These are phyloP conservation scores for Archegozetes longisetosus DNA, from an alignment of 1,140 invertebrate genomes.

Conservation along the genomic window DNA sequence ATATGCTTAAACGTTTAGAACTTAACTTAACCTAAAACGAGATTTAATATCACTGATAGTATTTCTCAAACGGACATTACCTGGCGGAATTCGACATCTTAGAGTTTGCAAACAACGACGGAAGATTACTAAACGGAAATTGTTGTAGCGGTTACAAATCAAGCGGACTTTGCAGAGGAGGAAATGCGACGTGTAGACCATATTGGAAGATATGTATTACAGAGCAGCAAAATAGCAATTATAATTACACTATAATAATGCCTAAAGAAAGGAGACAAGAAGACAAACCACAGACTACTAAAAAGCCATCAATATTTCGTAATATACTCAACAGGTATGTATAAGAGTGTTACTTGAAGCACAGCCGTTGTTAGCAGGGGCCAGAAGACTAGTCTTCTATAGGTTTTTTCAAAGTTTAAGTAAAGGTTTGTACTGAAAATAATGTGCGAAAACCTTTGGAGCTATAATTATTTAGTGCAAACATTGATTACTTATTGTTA, in stretches of 20 bases:
- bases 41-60: no score
- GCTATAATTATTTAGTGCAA: no score
- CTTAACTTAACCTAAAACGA: no score
- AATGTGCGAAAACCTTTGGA: no score
- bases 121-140: slow-evolving; percentile 10
- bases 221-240: not conserved
- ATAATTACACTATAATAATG: not conserved
- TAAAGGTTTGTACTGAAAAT: no score
- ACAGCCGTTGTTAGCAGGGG: no score
- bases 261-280: not conserved
- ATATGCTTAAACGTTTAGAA: no score
- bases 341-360: no score
- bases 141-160: slow-evolving; percentile 14
- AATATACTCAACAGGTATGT: not conserved
- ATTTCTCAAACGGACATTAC: not conserved
- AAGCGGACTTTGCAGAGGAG: slow-evolving; percentile 11
- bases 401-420: no score
- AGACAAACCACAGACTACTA: not conserved
- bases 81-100: slow-evolving; percentile 14
- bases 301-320: not conserved
- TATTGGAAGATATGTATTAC: slow-evolving; percentile 16
- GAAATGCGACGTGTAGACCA: slow-evolving; percentile 14
- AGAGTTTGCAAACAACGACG: slow-evolving; percentile 12
- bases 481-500: no score
- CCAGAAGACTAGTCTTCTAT: no score